Percentiles rank a stretch among this genome's conserved stretches.
These are phyloP conservation scores for Mimas tiliae DNA, from an alignment of 2,888 invertebrate species.

Conservation along the genomic window DNA sequence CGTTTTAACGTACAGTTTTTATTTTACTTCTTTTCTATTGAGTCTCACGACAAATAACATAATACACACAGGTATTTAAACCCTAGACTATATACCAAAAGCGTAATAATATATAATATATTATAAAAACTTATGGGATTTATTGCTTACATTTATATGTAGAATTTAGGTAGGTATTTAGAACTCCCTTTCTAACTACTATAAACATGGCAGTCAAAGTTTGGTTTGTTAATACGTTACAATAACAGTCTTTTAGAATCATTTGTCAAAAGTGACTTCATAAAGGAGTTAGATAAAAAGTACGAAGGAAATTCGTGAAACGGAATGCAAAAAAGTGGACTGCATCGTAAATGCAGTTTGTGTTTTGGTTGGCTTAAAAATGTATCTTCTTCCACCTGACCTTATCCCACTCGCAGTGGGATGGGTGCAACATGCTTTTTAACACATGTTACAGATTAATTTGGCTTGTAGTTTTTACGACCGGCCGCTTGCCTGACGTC, in stretches of 20 bases:
- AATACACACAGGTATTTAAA: neutral
- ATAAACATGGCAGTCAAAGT: constrained; percentile 25
- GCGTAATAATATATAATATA: neutral
- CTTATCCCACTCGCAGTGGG: too few species aligned
- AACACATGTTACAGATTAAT: too few species aligned
- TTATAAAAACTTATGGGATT: neutral
- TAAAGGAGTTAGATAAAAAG: constrained; percentile 6
- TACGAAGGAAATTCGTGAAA: constrained; percentile 27
- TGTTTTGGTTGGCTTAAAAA: constrained; percentile 37
- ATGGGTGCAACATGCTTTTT: too few species aligned
- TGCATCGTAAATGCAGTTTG: constrained; percentile 27
- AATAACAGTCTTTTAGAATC: constrained; percentile 24
- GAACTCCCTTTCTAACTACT: constrained; percentile 6
- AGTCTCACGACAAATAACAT: too few species aligned
- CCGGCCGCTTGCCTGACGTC: too few species aligned
- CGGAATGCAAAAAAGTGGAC: constrained; percentile 47
- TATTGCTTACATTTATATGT: constrained; percentile 15
- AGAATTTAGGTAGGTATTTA: neutral
- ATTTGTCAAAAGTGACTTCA: constrained; percentile 5
- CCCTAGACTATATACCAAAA: neutral
- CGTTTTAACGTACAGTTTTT: too few species aligned
- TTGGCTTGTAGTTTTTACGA: too few species aligned
- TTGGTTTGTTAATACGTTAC: constrained; percentile 23
- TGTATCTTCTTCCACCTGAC: too few species aligned
- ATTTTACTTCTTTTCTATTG: neutral